Percentiles rank a stretch among this genome's conserved stretches.
Evolutionary conservation across 2,888 invertebrate species (phyloP).

Genomic region (Drosophila pseudotalamancana): DNA sequence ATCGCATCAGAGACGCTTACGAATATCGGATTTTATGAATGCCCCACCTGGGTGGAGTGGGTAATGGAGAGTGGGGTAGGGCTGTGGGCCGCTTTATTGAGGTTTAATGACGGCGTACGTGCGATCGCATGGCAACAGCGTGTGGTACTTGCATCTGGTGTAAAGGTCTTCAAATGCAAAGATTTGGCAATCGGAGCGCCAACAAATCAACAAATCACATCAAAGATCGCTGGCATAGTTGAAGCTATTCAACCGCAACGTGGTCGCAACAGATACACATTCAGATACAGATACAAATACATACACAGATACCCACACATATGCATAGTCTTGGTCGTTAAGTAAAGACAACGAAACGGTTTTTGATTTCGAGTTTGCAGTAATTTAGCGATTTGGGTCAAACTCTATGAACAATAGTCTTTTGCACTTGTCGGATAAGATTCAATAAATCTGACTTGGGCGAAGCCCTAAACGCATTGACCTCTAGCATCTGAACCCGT

Average conservation of each 20-base stretch:
- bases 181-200: conserved; percentile 70
- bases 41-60: conserved; percentile 25
- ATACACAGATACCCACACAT: conserved; percentile 20
- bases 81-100: conserved; percentile 30
- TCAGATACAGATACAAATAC: conserved; percentile 23
- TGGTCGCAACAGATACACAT: conserved; percentile 61
- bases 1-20: conserved; percentile 56
- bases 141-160: conserved; percentile 54
- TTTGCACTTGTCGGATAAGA: conserved; percentile 58
- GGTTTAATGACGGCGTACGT: conserved; percentile 52
- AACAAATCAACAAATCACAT: conserved; percentile 59
- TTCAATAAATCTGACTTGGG: conserved; percentile 47
- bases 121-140: conserved; percentile 62
- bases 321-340: conserved; percentile 2
- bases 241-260: conserved; percentile 76
- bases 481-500: conserved; percentile 44
- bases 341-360: conserved; percentile 32
- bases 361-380: conserved; percentile 32
- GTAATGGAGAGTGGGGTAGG: conserved; percentile 1
- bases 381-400: conserved; percentile 71
- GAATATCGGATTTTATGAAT: conserved; percentile 55
- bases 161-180: conserved; percentile 71
- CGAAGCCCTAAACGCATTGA: conserved; percentile 51
- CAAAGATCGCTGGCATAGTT: conserved; percentile 69
- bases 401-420: conserved; percentile 55